These are phyloP conservation scores for Tachina grossa DNA, from an alignment of 2,888 invertebrate genomes.

Conservation along the genomic window DNA sequence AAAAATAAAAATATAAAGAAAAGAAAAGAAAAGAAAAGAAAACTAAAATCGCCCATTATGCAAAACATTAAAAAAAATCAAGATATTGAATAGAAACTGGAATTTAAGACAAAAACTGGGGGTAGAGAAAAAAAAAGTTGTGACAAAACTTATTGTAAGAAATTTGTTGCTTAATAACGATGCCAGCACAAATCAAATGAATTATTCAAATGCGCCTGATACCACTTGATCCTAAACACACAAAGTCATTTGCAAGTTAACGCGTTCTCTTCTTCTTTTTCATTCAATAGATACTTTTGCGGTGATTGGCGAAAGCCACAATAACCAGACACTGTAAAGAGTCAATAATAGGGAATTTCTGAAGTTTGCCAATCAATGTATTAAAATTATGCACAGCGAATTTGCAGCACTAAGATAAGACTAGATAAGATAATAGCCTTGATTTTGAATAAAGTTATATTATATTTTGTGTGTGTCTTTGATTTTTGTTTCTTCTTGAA, in stretches of 20 bases:
- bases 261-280: constrained; percentile 17
- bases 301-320: constrained; percentile 1
- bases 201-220: constrained; percentile 63
- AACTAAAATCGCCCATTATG: constrained; percentile 51
- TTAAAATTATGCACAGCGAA: constrained; percentile 25
- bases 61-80: constrained; percentile 32
- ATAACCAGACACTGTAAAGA: background rate
- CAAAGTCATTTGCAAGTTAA: constrained; percentile 58
- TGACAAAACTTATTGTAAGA: constrained; percentile 48
- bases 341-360: constrained; percentile 40
- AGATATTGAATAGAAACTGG: constrained; percentile 44
- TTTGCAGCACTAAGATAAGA: background rate
- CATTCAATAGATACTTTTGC: constrained; percentile 2
- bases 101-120: constrained; percentile 37
- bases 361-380: constrained; percentile 51
- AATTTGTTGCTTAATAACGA: constrained; percentile 61
- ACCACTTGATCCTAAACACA: constrained; percentile 49
- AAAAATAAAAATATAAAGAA: background rate
- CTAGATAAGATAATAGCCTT: constrained; percentile 3
- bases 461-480: background rate
- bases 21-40: background rate
- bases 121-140: background rate
- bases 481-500: too few relatives aligned
- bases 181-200: constrained; percentile 66
- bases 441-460: background rate